Conservation (phyloP, 2,113 vertebrate genomes). For the Ia io region DNA sequence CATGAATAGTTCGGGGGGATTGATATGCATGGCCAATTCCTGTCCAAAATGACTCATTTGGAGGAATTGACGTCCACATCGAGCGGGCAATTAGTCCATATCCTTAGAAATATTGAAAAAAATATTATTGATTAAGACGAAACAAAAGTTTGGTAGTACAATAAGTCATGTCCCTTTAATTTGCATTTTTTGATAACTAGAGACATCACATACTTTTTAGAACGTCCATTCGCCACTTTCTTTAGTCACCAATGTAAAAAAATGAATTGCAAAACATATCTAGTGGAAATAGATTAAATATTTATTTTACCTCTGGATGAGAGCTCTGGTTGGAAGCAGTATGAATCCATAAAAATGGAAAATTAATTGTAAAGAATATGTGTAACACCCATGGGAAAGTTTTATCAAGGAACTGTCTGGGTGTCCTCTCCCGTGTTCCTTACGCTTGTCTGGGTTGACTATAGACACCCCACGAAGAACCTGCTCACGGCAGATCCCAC, state of each 20-base stretch:
- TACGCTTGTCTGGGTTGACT: neutral
- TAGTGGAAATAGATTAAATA: neutral
- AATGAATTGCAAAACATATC: neutral
- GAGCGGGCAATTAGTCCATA: neutral
- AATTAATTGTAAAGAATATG: neutral
- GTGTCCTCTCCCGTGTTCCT: neutral
- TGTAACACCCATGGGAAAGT: neutral
- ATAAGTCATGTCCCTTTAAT: neutral
- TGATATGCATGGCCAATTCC: neutral
- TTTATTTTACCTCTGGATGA: neutral
- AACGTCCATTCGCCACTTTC: neutral
- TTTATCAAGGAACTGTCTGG: neutral
- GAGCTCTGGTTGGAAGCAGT: neutral
- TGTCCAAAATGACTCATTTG: neutral
- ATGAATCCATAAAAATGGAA: neutral
- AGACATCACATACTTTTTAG: neutral
- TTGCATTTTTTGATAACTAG: neutral
- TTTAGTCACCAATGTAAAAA: neutral
- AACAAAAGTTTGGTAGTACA: neutral
- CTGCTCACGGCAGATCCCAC: neutral
- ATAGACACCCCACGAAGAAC: neutral
- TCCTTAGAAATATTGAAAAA: neutral
- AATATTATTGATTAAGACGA: neutral
- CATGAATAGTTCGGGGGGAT: neutral
- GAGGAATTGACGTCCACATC: neutral